These are phyloP conservation scores for Typhlomys cinereus DNA, from an alignment of 2,113 vertebrate species.

Conservation along the genomic window DNA sequence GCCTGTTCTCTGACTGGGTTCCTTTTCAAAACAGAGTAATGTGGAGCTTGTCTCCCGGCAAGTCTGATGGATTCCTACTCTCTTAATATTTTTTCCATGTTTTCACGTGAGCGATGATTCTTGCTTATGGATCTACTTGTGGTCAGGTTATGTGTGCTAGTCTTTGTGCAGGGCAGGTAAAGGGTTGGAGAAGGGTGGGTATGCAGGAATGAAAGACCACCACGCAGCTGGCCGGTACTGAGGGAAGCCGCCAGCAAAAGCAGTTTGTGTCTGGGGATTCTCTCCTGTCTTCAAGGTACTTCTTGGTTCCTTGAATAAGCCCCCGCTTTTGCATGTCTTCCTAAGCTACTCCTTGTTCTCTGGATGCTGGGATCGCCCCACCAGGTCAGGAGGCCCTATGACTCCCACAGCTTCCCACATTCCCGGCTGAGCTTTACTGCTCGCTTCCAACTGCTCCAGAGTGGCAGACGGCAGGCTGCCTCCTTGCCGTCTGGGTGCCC, in stretches of 20 bases:
- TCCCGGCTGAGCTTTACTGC: not conserved
- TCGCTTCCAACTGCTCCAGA: conserved; percentile 47
- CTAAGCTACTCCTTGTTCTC: not conserved
- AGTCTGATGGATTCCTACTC: conserved; percentile 72
- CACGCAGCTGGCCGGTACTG: not conserved
- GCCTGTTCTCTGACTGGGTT: conserved; percentile 75
- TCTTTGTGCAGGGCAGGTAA: not conserved
- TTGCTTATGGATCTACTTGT: fast-evolving
- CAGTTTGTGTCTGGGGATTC: too few relatives aligned
- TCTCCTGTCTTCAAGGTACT: not conserved
- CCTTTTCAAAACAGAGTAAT: conserved; percentile 78
- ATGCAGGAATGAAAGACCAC: not conserved
- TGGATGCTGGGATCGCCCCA: not conserved
- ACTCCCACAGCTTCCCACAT: not conserved
- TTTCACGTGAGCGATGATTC: conserved; percentile 45
- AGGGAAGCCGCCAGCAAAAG: not conserved
- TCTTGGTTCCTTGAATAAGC: not conserved
- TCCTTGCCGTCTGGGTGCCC: conserved; percentile 23
- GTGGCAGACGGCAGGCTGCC: conserved; percentile 50
- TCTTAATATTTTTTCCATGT: conserved; percentile 74
- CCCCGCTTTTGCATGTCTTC: not conserved
- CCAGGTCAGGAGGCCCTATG: not conserved
- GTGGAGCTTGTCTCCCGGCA: conserved; percentile 70
- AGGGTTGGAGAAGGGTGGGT: not conserved
- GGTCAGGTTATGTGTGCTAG: not conserved